These are phyloP conservation scores for Microplitis deprimator DNA, from an alignment of 2,888 invertebrate species.

Conservation along the genomic window DNA sequence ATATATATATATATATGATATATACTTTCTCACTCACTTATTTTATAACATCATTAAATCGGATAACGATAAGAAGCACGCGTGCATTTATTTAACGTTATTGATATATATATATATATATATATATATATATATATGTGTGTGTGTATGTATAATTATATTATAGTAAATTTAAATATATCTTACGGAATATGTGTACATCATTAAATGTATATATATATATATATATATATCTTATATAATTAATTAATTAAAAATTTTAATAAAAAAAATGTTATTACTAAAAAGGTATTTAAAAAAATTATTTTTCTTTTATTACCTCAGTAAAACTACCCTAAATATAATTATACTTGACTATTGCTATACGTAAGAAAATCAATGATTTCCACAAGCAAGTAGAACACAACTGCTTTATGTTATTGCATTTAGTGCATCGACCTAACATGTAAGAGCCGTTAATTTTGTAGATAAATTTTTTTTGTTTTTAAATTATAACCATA, in stretches of 20 bases:
- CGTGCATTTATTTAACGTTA: constrained; percentile 22
- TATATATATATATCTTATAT: background rate
- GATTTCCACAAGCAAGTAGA: constrained; percentile 13
- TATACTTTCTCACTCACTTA: background rate
- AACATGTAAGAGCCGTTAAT: background rate
- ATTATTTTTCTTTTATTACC: background rate
- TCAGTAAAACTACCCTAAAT: background rate
- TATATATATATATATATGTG: no score
- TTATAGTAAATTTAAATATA: background rate
- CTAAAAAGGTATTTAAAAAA: background rate
- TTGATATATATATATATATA: no score
- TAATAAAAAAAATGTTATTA: background rate
- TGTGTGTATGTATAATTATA: no score
- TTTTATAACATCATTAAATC: constrained; percentile 17
- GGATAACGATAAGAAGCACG: constrained; percentile 30
- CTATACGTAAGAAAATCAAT: constrained; percentile 25
- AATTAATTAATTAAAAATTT: background rate
- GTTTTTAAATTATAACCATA: background rate
- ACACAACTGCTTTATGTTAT: background rate
- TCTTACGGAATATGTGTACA: background rate
- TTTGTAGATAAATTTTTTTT: background rate
- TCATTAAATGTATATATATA: background rate
- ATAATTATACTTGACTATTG: constrained; percentile 15
- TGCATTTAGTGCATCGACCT: constrained; percentile 25
- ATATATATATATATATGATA: background rate